A percentile compares a stretch with the other conserved stretches of the same genome.
Conservation (phyloP, 2,797 vertebrate genomes). For the Ptychadena robeensis region DNA sequence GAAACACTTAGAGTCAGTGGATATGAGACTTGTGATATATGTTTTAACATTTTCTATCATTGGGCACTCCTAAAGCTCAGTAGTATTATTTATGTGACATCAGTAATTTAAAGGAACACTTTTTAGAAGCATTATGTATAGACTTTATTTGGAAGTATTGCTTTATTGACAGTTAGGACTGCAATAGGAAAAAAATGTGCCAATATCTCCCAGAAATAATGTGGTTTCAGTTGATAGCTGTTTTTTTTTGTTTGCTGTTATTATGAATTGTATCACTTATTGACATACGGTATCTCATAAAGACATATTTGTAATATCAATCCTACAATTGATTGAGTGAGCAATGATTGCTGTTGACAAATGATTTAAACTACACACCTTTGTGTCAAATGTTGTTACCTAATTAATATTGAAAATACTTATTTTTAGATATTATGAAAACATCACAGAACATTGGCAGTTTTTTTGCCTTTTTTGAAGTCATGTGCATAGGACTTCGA, state of each 20-base stretch:
- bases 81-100: conserved; percentile 11
- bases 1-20: not conserved
- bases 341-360: too few species aligned
- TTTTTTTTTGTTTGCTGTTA: not conserved
- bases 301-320: not conserved
- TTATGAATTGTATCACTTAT: not conserved
- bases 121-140: conserved; percentile 10
- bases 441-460: too few species aligned
- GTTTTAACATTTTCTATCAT: not conserved
- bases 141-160: not conserved
- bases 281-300: not conserved
- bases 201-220: conserved; percentile 1
- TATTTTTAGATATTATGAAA: too few species aligned
- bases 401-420: too few species aligned
- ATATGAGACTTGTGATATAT: conserved; percentile 27
- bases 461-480: too few species aligned
- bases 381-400: too few species aligned
- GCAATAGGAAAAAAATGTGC: not conserved
- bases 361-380: not conserved
- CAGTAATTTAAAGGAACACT: not conserved
- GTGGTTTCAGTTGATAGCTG: not conserved
- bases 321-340: not conserved
- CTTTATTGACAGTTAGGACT: conserved; percentile 17
- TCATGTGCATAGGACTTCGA: too few species aligned
- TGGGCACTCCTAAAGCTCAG: not conserved